These are phyloP conservation scores for Lithosia quadra DNA, from an alignment of 2,888 invertebrate species.

Conservation along the genomic window DNA sequence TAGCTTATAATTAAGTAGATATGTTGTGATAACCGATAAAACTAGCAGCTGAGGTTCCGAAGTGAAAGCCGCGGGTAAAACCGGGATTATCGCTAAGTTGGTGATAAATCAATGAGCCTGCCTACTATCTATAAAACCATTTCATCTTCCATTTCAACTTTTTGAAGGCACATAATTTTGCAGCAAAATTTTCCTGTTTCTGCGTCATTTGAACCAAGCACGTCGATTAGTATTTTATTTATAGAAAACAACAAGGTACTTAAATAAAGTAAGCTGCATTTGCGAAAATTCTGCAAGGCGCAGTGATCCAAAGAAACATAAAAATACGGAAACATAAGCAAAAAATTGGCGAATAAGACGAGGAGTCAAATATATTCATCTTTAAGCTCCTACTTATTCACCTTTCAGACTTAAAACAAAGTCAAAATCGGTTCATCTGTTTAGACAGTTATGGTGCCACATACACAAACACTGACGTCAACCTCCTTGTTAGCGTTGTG, in stretches of 20 bases:
- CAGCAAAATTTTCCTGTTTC: too few relatives aligned
- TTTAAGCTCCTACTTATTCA: too few relatives aligned
- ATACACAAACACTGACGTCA: too few relatives aligned
- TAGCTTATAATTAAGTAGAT: conserved; percentile 47
- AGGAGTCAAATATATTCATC: too few relatives aligned
- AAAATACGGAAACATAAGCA: not conserved
- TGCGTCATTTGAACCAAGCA: too few relatives aligned
- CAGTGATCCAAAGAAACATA: not conserved
- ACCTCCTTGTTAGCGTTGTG: too few relatives aligned
- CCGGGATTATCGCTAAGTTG: not conserved
- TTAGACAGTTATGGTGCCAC: too few relatives aligned
- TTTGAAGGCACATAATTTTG: too few relatives aligned
- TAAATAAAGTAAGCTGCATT: not conserved
- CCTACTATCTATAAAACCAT: not conserved
- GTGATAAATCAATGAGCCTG: conserved; percentile 13
- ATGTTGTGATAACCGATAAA: conserved; percentile 25
- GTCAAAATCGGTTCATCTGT: too few relatives aligned
- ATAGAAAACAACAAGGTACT: not conserved
- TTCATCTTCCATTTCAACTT: too few relatives aligned
- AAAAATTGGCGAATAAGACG: too few relatives aligned
- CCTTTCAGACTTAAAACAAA: too few relatives aligned
- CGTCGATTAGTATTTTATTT: not conserved
- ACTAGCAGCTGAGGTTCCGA: not conserved
- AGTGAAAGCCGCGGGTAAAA: not conserved
- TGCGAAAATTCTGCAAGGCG: not conserved